These are phyloP conservation scores for Apis laboriosa DNA, from an alignment of 1,140 invertebrate genomes.

Conservation along the genomic window DNA sequence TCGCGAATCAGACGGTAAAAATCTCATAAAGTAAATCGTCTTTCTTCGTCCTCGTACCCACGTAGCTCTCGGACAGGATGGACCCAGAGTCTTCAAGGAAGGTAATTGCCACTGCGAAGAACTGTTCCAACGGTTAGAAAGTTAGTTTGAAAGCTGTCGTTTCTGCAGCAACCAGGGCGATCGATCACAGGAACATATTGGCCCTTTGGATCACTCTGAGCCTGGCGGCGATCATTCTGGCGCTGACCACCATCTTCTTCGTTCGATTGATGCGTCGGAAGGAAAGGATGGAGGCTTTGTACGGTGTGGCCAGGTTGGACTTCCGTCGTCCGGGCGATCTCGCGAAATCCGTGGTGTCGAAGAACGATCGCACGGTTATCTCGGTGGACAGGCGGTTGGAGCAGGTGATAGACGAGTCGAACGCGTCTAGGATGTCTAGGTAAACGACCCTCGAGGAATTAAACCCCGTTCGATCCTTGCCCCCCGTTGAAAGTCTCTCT, in stretches of 20 bases:
- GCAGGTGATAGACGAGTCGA: constrained; percentile 61
- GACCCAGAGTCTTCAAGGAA: constrained; percentile 67
- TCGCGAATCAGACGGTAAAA: neutral
- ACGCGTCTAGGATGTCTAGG: constrained; percentile 61
- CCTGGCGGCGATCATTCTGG: constrained; percentile 89
- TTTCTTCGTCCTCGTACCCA: constrained; percentile 26
- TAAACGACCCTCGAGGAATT: constrained; percentile 67
- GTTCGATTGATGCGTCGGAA: constrained; percentile 88
- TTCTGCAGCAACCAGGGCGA: constrained; percentile 56
- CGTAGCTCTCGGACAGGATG: constrained; percentile 64
- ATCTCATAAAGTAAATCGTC: constrained; percentile 16
- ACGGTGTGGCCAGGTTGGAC: constrained; percentile 90
- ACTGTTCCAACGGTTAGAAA: neutral
- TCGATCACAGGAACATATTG: constrained; percentile 83
- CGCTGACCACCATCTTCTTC: constrained; percentile 87
- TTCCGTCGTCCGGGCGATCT: constrained; percentile 89
- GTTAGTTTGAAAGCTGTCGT: constrained; percentile 4
- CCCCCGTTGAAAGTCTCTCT: constrained; percentile 43
- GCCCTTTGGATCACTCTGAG: constrained; percentile 92
- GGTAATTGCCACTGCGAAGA: constrained; percentile 46
- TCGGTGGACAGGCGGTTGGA: constrained; percentile 58
- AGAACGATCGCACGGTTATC: constrained; percentile 57
- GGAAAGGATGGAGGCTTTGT: constrained; percentile 87
- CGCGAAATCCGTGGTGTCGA: constrained; percentile 85
- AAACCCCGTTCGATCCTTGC: constrained; percentile 86